Conservation (phyloP, 2,888 invertebrate genomes). For the Oscheius sp. region DNA sequence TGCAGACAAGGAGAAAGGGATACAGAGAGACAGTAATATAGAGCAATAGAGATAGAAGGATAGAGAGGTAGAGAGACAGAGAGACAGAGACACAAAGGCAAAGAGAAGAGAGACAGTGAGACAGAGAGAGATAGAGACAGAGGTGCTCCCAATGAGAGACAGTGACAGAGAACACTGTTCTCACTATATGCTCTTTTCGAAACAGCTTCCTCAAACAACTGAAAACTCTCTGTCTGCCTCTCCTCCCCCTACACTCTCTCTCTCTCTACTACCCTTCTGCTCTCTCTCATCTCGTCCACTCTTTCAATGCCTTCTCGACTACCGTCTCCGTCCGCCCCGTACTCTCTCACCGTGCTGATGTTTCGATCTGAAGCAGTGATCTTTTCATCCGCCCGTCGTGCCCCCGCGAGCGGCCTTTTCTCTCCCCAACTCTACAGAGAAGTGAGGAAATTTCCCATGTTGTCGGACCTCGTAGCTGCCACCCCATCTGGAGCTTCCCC, state of each 20-base stretch:
- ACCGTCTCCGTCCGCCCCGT: slow-evolving; percentile 10
- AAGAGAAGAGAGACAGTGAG: too few species aligned
- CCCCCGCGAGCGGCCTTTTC: background rate
- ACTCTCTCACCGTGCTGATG: slow-evolving; percentile 28
- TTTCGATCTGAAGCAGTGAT: slow-evolving; percentile 39
- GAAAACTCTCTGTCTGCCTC: background rate
- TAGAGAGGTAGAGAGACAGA: too few species aligned
- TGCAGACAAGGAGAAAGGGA: too few species aligned
- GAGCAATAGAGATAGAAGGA: too few species aligned
- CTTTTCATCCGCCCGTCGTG: slow-evolving; percentile 37
- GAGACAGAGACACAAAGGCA: too few species aligned
- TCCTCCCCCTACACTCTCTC: slow-evolving; percentile 6
- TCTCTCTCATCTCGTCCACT: slow-evolving; percentile 1
- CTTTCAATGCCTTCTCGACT: background rate
- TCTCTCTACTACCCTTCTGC: slow-evolving; percentile 14
- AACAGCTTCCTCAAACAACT: too few species aligned
- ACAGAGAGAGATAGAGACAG: too few species aligned
- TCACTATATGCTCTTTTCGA: background rate
- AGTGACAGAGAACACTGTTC: background rate
- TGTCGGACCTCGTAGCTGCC: background rate
- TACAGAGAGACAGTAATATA: too few species aligned
- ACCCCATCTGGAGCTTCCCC: background rate
- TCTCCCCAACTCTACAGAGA: background rate
- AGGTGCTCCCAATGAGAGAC: background rate
- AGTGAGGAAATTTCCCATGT: background rate